Percentiles rank a stretch among this genome's conserved stretches.
These are phyloP conservation scores for Psephotus haematonotus DNA, from an alignment of 2,113 vertebrate species.

Conservation along the genomic window DNA sequence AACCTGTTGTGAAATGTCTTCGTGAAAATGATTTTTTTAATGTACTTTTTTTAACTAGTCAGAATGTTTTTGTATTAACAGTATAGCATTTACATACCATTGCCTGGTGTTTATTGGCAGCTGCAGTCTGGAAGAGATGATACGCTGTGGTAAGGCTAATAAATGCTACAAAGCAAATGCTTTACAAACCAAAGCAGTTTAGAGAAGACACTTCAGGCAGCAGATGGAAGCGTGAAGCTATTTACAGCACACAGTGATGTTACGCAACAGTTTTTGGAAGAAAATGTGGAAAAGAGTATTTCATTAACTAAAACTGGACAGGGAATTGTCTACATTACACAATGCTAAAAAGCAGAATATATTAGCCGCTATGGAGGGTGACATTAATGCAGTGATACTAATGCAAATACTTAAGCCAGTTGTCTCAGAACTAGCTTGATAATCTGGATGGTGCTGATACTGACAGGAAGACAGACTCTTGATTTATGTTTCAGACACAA, in stretches of 20 bases:
- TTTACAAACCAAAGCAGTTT: not conserved
- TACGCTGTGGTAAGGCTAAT: not conserved
- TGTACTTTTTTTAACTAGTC: not conserved
- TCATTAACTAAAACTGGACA: not conserved
- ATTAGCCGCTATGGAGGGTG: not conserved
- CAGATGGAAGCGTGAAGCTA: constrained; percentile 15
- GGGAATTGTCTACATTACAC: not conserved
- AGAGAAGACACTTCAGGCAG: not conserved
- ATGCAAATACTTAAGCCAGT: not conserved
- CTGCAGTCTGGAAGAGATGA: not conserved
- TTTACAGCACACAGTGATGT: constrained; percentile 15
- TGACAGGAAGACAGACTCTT: not conserved
- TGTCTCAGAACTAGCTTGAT: not conserved
- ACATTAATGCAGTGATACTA: not conserved
- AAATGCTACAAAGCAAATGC: not conserved
- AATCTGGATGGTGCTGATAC: not conserved
- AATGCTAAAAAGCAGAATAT: not conserved
- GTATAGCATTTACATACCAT: not conserved
- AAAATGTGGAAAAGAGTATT: constrained; percentile 21
- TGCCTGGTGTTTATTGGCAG: not conserved
- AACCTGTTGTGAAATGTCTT: not conserved
- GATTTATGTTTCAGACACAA: not conserved
- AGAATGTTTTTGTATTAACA: not conserved
- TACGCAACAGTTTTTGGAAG: constrained; percentile 22
- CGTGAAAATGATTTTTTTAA: not conserved